Evolutionary conservation across 2,797 vertebrate genomes (phyloP).

Genomic region (Oreochromis mossambicus): DNA sequence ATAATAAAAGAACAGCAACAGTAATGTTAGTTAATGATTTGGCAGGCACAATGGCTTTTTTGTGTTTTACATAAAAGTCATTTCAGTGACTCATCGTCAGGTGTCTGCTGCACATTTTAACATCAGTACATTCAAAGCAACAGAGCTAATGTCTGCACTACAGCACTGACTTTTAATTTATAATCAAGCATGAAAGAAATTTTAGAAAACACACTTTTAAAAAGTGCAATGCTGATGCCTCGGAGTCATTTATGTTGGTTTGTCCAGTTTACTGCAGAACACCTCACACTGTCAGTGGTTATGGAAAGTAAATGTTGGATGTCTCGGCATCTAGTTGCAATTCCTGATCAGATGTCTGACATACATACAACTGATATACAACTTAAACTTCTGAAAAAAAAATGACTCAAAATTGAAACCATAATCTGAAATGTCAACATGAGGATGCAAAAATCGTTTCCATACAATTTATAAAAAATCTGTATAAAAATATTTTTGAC

Average conservation of each 20-base stretch:
- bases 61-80: neutral
- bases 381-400: neutral
- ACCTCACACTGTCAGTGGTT: neutral
- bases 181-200: neutral
- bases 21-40: neutral
- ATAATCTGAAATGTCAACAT: neutral
- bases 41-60: neutral
- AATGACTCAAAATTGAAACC: neutral
- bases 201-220: neutral
- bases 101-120: neutral
- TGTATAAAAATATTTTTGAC: neutral
- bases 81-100: neutral
- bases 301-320: neutral
- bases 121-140: neutral
- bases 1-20: neutral
- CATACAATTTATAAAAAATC: neutral
- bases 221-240: neutral
- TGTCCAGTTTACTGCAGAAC: neutral
- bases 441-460: accelerated
- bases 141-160: neutral
- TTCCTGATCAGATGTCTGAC: neutral
- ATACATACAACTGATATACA: neutral
- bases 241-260: neutral
- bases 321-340: neutral
- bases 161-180: neutral